Evolutionary conservation across 2,113 vertebrate species (phyloP).

Genomic region (Gavia stellata): DNA sequence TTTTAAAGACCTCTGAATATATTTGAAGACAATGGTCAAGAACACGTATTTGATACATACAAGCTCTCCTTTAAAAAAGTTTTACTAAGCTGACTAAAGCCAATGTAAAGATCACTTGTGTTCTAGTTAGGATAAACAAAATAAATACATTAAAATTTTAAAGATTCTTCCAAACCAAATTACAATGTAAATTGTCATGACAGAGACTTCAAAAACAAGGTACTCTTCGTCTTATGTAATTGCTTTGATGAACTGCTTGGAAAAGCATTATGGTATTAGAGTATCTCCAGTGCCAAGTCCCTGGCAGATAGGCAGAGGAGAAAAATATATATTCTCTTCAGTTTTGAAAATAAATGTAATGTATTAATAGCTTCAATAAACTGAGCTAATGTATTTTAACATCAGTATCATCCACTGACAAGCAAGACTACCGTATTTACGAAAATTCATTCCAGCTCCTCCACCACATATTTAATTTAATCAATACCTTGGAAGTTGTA

Average conservation of each 20-base stretch:
- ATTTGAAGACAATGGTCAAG: neutral
- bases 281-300: neutral
- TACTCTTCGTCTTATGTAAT: neutral
- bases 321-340: neutral
- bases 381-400: neutral
- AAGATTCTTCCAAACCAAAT: neutral
- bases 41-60: neutral
- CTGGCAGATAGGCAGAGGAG: neutral
- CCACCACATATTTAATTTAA: neutral
- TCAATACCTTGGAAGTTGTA: conserved; percentile 4
- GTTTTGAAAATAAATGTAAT: neutral
- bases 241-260: neutral
- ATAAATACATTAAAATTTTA: neutral
- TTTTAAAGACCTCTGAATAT: neutral
- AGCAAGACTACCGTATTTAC: neutral
- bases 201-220: neutral
- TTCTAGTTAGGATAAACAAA: neutral
- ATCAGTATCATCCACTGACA: neutral
- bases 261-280: neutral
- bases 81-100: neutral
- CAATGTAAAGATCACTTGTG: neutral
- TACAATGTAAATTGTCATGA: neutral
- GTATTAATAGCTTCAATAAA: neutral
- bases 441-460: neutral
- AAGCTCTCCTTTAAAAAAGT: neutral